Conservation (phyloP, 2,113 vertebrate genomes). For the Pseudorectes ferrugineus region DNA sequence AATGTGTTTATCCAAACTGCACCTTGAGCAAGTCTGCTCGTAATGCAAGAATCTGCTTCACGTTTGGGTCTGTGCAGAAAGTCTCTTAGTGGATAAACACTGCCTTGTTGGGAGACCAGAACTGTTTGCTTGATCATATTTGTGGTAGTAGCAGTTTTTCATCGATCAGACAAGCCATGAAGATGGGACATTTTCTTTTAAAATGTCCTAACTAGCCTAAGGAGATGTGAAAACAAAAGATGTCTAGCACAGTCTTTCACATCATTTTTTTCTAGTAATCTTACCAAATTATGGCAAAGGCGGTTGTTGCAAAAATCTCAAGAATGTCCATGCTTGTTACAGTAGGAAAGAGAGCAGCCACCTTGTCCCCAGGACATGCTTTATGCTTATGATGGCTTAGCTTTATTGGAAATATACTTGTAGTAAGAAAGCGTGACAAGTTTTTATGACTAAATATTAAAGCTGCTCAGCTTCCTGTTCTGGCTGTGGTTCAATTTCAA, state of each 20-base stretch:
- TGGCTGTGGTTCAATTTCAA: not conserved
- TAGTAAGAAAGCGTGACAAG: not conserved
- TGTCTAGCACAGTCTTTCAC: not conserved
- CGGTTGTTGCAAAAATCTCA: not conserved
- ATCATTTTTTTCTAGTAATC: not conserved
- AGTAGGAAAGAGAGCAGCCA: not conserved
- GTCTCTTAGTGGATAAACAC: not conserved
- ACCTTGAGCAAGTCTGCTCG: not conserved
- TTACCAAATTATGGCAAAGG: not conserved
- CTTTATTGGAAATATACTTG: not conserved
- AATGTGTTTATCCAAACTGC: not conserved
- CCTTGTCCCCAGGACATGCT: not conserved
- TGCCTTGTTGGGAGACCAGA: not conserved
- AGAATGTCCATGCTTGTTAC: not conserved
- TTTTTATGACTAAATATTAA: not conserved
- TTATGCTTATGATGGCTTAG: not conserved
- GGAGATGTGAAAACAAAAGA: not conserved
- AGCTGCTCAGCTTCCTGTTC: not conserved
- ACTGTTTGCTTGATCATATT: not conserved
- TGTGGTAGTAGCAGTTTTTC: not conserved
- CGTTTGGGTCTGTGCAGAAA: rapidly evolving
- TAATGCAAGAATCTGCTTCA: not conserved
- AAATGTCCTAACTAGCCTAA: not conserved
- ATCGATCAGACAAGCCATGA: not conserved
- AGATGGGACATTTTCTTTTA: not conserved